Evolutionary conservation across 1,140 invertebrate species (phyloP).

Genomic region (Drosophila navojoa): DNA sequence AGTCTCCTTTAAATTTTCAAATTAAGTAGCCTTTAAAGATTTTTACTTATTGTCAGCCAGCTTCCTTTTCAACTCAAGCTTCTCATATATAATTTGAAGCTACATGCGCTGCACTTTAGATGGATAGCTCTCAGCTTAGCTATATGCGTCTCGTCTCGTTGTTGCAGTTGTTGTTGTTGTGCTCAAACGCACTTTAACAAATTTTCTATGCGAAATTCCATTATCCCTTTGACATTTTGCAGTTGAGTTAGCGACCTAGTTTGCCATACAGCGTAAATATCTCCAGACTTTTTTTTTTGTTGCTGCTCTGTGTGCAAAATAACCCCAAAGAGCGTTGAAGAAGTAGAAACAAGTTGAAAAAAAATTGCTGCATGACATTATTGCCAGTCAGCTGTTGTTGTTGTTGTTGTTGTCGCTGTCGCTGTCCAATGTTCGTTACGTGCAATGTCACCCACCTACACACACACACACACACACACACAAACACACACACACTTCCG

Average conservation of each 20-base stretch:
- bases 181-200: constrained; percentile 34
- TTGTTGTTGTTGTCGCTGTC: constrained; percentile 33
- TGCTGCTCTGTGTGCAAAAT: constrained; percentile 1
- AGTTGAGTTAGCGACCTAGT: constrained; percentile 67
- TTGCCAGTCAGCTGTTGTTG: constrained; percentile 47
- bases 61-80: neutral
- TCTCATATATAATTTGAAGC: neutral
- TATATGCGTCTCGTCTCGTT: neutral
- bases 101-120: neutral
- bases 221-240: constrained; percentile 75
- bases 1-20: too few relatives aligned
- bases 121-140: neutral
- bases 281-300: constrained; percentile 44
- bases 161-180: neutral
- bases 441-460: constrained; percentile 62
- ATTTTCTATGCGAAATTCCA: constrained; percentile 58
- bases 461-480: constrained; percentile 31
- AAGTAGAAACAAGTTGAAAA: constrained; percentile 19
- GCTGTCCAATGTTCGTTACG: constrained; percentile 50
- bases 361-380: constrained; percentile 69
- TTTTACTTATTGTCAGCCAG: too few relatives aligned
- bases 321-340: constrained; percentile 19
- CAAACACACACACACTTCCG: constrained; percentile 70
- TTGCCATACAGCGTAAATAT: constrained; percentile 55
- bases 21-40: too few relatives aligned